A percentile compares a stretch with the other conserved stretches of the same genome.
Evolutionary conservation across 2,797 vertebrate species (phyloP).

Genomic region (Phataginus tetradactyla): DNA sequence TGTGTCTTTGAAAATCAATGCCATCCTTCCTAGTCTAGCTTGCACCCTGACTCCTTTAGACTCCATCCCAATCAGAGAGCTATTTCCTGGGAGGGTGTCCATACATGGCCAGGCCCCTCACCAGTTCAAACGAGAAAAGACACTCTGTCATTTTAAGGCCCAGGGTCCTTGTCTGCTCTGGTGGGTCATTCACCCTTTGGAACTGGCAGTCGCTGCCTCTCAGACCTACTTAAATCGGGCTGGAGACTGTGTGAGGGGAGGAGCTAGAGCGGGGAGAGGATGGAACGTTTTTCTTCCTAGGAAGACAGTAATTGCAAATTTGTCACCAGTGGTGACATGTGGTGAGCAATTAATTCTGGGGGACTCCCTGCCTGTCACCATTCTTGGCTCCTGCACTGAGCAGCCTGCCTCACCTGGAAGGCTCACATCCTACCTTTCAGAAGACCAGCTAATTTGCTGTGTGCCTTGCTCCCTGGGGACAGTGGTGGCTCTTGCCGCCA

Average conservation of each 20-base stretch:
- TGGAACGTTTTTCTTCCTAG: constrained; percentile 12
- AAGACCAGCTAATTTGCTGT: constrained; percentile 1
- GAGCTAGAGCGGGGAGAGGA: background rate
- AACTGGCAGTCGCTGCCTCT: background rate
- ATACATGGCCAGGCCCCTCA: background rate
- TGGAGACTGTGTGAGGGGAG: background rate
- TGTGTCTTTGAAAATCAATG: background rate
- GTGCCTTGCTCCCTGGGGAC: background rate
- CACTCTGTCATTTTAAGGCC: background rate
- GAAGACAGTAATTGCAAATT: constrained; percentile 65
- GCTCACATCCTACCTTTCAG: background rate
- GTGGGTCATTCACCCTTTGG: background rate
- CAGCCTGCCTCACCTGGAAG: background rate
- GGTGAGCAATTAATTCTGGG: constrained; percentile 64
- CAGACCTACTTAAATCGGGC: background rate
- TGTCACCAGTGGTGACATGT: constrained; percentile 58
- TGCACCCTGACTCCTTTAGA: background rate
- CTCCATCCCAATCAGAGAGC: background rate
- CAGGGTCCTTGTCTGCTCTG: background rate
- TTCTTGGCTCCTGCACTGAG: background rate
- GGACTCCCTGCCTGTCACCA: constrained; percentile 43
- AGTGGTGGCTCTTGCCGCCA: too few species aligned
- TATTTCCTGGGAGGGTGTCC: background rate
- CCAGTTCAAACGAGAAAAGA: background rate
- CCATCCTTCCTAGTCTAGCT: background rate